Base-by-base conservation (phyloP, 2,113 vertebrate genomes). In the Labeo catla region DNA sequence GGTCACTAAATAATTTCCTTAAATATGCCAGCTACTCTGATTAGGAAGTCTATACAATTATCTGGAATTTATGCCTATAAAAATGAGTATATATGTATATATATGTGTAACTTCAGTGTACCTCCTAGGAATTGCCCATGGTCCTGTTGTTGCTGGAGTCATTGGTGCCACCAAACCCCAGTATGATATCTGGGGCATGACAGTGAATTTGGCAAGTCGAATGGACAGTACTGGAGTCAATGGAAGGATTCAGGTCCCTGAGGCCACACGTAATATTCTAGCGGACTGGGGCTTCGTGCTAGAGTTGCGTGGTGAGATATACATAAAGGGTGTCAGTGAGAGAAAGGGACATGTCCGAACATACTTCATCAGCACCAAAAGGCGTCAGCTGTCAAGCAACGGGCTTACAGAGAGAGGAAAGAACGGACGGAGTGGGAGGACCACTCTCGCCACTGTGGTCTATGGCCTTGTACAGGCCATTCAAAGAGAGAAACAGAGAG, bases 311-410 rank as follows among this genome's bases (percentile, higher is more conserved):
- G 97, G 97, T 86, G 97, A 99, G 93, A 98, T 99, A 91, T 99
- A 97, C 6, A 96, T 99, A 84, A 98, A 99, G 90, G 98, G 98
- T 87, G 98, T 99, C 89, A 99, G 98, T 21, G 98, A 99, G 90
- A 93, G 94, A 83, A 96, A 97, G 91, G 98, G 98, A 81, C 96
- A 97, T 88, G 95, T 99, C 88, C 97, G 97, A 88, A 99, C 98
- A 0, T 98, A 98, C 93, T 99, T 99, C 95, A 96, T 99, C 92
- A 95, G 96, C 93, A 98, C 95, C 93, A 85, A 89, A 85, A 95
- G 96, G 94, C 89, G 81, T 4, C 90, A 93, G 86, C 86, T 21
- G 91, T 93, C 87, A 94, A 95, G 85, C 89, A 88, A 11, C 86
- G 94, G 88, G 91, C 54, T 76, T 74, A 87, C 52, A 11, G 84